A percentile compares a stretch with the other conserved stretches of the same genome.
Conservation (phyloP, 1,140 invertebrate genomes). For the roundworm (Caenorhabditis elegans) region DNA sequence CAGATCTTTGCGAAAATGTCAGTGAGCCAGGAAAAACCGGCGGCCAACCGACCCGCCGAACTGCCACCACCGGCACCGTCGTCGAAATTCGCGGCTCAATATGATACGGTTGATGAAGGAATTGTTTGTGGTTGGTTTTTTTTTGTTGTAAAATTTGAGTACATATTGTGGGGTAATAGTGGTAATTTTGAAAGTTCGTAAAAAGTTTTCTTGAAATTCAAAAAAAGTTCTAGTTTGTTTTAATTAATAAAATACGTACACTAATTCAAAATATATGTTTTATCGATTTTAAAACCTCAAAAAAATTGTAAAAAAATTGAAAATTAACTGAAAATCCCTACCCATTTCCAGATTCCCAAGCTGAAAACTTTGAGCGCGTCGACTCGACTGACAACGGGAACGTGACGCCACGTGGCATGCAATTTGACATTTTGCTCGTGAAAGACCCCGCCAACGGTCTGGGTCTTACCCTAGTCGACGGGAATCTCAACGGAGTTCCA, state of each 20-base stretch:
- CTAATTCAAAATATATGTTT: no score
- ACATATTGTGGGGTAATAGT: no score
- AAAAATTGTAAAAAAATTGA: no score
- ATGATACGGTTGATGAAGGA: conserved; percentile 1
- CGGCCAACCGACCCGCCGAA: background rate
- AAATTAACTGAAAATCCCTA: no score
- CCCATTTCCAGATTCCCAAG: conserved; percentile 28
- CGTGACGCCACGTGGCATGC: background rate
- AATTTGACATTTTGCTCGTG: conserved; percentile 12
- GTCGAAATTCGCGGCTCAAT: background rate
- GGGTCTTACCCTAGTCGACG: conserved; percentile 66
- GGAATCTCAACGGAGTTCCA: conserved; percentile 65
- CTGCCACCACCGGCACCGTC: background rate
- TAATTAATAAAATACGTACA: no score
- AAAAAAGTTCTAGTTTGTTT: no score
- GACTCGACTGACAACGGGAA: background rate
- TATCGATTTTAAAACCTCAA: no score
- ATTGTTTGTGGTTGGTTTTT: conserved; percentile 15
- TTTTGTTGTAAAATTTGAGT: background rate
- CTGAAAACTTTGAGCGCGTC: conserved; percentile 27
- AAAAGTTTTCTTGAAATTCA: no score
- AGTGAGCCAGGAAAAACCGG: background rate
- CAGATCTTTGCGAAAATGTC: background rate
- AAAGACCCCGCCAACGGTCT: conserved; percentile 55
- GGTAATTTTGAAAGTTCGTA: no score